phyloP scores from a whole-genome alignment of 2,888 invertebrate species.

The Hypercompe scribonia region DNA sequence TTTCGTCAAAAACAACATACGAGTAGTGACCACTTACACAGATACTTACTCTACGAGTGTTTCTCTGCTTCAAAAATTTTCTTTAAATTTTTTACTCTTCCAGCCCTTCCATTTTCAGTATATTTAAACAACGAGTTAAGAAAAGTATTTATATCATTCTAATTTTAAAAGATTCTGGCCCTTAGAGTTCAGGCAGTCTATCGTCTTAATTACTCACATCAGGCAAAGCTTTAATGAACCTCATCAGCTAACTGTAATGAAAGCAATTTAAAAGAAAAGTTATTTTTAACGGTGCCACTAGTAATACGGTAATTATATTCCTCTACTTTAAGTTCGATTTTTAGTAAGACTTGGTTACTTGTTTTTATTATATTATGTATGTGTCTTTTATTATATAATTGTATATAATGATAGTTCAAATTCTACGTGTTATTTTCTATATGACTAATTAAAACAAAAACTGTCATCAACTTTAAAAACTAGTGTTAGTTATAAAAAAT shows the following conservation, averaged over 20 bases:
- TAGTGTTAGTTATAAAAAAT: too few relatives aligned
- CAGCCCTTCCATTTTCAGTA: neutral
- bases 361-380: too few relatives aligned
- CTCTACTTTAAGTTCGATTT: neutral
- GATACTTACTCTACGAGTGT: too few relatives aligned
- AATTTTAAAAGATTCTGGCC: neutral
- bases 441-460: too few relatives aligned
- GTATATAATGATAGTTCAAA: too few relatives aligned
- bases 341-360: neutral
- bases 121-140: neutral
- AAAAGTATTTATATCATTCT: neutral
- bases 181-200: neutral
- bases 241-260: constrained; percentile 19
- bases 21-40: too few relatives aligned
- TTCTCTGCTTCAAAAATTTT: too few relatives aligned
- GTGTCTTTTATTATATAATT: too few relatives aligned
- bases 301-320: neutral
- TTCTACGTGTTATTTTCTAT: too few relatives aligned
- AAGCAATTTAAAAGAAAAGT: constrained; percentile 19
- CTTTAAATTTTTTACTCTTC: too few relatives aligned
- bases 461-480: too few relatives aligned
- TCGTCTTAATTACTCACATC: constrained; percentile 14
- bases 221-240: constrained; percentile 16
- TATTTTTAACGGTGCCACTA: neutral
- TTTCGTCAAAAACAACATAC: too few relatives aligned